A percentile compares a stretch with the other conserved stretches of the same genome.
Evolutionary conservation across 2,113 vertebrate species (phyloP).

Genomic region (Pseudois nayaur): DNA sequence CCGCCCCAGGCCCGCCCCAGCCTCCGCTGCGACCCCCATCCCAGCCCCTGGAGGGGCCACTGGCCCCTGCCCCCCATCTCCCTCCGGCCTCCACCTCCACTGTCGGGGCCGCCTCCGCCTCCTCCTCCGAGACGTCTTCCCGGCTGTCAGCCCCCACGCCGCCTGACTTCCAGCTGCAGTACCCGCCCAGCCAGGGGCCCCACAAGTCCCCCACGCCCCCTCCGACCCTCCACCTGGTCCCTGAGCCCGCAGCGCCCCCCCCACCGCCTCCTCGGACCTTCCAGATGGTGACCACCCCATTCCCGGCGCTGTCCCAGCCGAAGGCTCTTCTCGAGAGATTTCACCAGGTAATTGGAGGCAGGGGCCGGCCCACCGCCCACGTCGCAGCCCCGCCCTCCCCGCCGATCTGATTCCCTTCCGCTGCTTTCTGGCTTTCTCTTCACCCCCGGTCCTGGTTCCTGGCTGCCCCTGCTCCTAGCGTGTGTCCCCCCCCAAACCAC

Average conservation of each 20-base stretch:
- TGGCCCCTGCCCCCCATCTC: too few relatives aligned
- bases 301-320: slow-evolving; percentile 86
- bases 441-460: neutral
- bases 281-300: slow-evolving; percentile 86
- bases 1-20: too few relatives aligned
- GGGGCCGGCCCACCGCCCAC: neutral
- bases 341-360: slow-evolving; percentile 85
- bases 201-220: slow-evolving; percentile 81
- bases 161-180: too few relatives aligned
- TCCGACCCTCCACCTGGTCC: slow-evolving; percentile 79
- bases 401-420: neutral
- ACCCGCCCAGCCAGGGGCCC: slow-evolving; percentile 10
- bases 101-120: too few relatives aligned
- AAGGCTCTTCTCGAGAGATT: slow-evolving; percentile 91
- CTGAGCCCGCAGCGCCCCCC: slow-evolving; percentile 77
- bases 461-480: neutral
- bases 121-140: too few relatives aligned
- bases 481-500: neutral
- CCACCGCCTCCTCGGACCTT: slow-evolving; percentile 81
- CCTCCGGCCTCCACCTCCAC: too few relatives aligned
- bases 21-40: too few relatives aligned
- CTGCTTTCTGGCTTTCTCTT: neutral
- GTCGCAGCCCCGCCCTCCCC: accelerated
- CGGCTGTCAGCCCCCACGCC: too few relatives aligned
- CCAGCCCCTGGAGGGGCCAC: too few relatives aligned